A percentile compares a stretch with the other conserved stretches of the same genome.
Conservation (phyloP, 2,113 vertebrate genomes). For the Hippopotamus amphibius region DNA sequence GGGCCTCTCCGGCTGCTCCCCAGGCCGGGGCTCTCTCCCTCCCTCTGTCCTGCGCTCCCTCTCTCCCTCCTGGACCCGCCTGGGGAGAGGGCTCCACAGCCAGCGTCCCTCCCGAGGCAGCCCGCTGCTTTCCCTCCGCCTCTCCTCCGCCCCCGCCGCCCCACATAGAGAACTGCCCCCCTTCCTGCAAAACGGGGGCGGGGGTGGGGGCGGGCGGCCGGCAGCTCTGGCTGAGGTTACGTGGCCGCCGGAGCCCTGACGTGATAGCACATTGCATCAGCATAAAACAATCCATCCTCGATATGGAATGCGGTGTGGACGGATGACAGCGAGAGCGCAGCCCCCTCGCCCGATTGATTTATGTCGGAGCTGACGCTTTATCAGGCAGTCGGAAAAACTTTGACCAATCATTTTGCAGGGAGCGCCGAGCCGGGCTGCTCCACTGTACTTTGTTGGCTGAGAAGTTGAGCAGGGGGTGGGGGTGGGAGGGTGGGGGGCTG, state of each 20-base stretch:
- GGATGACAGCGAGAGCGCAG: slow-evolving; percentile 89
- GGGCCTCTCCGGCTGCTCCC: slow-evolving; percentile 30
- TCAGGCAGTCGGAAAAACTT: slow-evolving; percentile 96
- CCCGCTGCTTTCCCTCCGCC: slow-evolving; percentile 56
- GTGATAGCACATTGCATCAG: slow-evolving; percentile 88
- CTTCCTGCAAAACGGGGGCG: slow-evolving; percentile 29
- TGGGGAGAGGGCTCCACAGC: slow-evolving; percentile 76
- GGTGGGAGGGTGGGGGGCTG: slow-evolving; percentile 81
- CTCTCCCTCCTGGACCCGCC: slow-evolving; percentile 60
- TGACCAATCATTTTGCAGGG: slow-evolving; percentile 98
- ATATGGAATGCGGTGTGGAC: slow-evolving; percentile 90
- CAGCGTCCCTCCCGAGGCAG: slow-evolving; percentile 72
- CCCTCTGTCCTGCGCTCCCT: neutral
- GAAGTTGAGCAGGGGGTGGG: slow-evolving; percentile 88
- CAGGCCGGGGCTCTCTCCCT: neutral
- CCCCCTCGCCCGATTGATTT: slow-evolving; percentile 94
- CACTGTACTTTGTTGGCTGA: slow-evolving; percentile 96
- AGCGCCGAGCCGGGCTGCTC: slow-evolving; percentile 90
- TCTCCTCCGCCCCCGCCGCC: slow-evolving; percentile 54
- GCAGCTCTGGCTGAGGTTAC: slow-evolving; percentile 82
- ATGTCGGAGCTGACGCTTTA: slow-evolving; percentile 96
- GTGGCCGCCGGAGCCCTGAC: slow-evolving; percentile 85
- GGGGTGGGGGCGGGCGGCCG: slow-evolving; percentile 35
- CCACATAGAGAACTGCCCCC: slow-evolving; percentile 18
- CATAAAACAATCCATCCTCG: slow-evolving; percentile 91